Evolutionary conservation across 2,113 vertebrate species (phyloP), one percentile per base, ranked within the genome.

Genomic region (Nerophis ophidion): DNA sequence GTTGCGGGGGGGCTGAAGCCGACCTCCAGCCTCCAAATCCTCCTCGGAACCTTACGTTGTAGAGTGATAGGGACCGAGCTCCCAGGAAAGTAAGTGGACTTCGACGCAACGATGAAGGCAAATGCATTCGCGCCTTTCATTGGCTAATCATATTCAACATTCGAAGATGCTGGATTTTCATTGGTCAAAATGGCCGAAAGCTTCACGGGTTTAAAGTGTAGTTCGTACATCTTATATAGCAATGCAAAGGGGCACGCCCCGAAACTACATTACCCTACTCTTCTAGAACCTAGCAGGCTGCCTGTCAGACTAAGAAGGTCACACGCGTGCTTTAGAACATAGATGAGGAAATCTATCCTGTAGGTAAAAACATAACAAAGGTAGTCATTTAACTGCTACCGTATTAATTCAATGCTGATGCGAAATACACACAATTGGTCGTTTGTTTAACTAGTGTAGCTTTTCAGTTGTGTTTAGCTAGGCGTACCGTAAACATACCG

Each of bases 191-290:
- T 51, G 35, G 48, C 74, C 84, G 81, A 52, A 48, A 12, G 54
- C 71, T 48, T 15, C 64, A 71, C 52, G 50, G 79, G 26, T 63
- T 69, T 64, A 36, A 10, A 4, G 2, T 87, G 87, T 89, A 89
- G 87, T 89, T 79, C 35, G 58, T 58, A 16, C 4, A 8, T 35
- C 48, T 44, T 13, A 16, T 48, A n/a, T 40, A 47, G 16, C 1
- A 1, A 1, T 12, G 0, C 0, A 26, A n/a, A 1, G 11, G 46
- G 5, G 0, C 2, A 3, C 0, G 0, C 7, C 0, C 5, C 14
- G 58, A 72, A 72, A 89, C 87, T 87, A 86, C 87, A 86, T 17
- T 62, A 84, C 83, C 87, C 84, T 45, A 2, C 4, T 11, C 0
- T 7, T 5, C 1, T 12, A 7, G 6, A 0, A 1, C 1, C 7